Conservation (phyloP, 2,888 invertebrate genomes). For the Hyposoter dolosus region DNA sequence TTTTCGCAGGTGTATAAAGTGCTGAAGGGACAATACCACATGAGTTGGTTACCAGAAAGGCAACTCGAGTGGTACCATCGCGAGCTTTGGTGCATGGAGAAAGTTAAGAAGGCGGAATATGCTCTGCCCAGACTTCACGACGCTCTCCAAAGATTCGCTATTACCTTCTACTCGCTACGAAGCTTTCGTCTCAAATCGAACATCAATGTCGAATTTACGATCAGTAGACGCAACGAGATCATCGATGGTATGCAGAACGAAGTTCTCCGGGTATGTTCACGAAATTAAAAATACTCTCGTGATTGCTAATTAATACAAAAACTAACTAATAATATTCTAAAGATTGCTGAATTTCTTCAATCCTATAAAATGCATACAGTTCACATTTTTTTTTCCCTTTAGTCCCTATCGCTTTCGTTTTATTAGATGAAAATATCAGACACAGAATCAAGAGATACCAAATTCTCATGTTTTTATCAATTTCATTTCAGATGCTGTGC, state of each 20-base stretch:
- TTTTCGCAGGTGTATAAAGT: slow-evolving; percentile 81
- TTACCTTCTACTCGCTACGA: slow-evolving; percentile 85
- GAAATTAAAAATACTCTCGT: not conserved
- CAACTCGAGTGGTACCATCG: slow-evolving; percentile 83
- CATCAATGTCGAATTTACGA: slow-evolving; percentile 85
- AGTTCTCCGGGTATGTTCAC: slow-evolving; percentile 78
- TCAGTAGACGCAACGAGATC: slow-evolving; percentile 85
- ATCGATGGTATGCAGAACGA: slow-evolving; percentile 82
- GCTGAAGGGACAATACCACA: slow-evolving; percentile 82
- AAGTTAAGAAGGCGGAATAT: slow-evolving; percentile 86
- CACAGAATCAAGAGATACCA: not conserved
- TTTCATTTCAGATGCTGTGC: slow-evolving; percentile 85
- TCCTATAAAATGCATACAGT: too few relatives aligned
- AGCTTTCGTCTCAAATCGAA: slow-evolving; percentile 82
- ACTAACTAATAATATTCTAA: not conserved
- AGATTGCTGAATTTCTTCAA: too few relatives aligned
- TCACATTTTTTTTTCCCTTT: too few relatives aligned
- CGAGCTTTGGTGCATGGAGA: slow-evolving; percentile 83
- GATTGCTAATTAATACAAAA: not conserved
- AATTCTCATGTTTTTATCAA: slow-evolving; percentile 4
- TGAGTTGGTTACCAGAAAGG: slow-evolving; percentile 84
- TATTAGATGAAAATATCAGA: not conserved
- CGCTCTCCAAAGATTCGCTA: slow-evolving; percentile 85
- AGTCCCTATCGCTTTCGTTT: not conserved
- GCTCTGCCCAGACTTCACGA: slow-evolving; percentile 87